Percentiles rank a stretch among this genome's conserved stretches.
phyloP scores from a whole-genome alignment of 1,140 invertebrate genomes.

The Elymnias hypermnestra region DNA sequence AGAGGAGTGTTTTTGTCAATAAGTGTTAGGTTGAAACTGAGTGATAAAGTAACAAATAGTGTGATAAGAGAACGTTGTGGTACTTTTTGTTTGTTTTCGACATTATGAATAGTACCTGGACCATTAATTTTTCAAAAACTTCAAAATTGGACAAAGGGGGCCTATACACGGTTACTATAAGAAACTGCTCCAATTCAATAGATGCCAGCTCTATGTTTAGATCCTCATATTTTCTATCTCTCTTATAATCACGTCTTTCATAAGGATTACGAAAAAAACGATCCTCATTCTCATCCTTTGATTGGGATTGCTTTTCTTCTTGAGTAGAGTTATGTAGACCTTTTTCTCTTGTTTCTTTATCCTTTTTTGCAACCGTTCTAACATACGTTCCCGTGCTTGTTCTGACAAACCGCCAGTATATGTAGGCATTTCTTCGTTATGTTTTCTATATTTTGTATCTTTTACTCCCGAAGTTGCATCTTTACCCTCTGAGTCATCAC shows the following conservation, averaged over 20 bases:
- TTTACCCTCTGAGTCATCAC: conserved; percentile 49
- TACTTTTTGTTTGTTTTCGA: too few species aligned
- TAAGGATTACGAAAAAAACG: conserved; percentile 41
- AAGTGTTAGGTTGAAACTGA: too few species aligned
- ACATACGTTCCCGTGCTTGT: conserved; percentile 84
- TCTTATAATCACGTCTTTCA: conserved; percentile 26
- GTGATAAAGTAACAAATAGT: too few species aligned
- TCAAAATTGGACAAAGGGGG: too few species aligned
- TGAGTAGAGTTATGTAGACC: conserved; percentile 77
- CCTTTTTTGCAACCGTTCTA: conserved; percentile 79
- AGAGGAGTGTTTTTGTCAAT: too few species aligned
- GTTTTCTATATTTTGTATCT: conserved; percentile 84
- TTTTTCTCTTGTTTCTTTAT: conserved; percentile 68
- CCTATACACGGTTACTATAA: too few species aligned
- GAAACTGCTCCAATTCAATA: too few species aligned
- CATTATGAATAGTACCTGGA: too few species aligned
- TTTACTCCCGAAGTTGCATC: conserved; percentile 57
- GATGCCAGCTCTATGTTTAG: conserved; percentile 47
- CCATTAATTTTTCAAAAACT: too few species aligned
- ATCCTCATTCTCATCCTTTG: conserved; percentile 59
- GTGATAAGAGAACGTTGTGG: too few species aligned
- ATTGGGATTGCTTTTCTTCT: conserved; percentile 65
- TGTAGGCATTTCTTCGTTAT: conserved; percentile 92
- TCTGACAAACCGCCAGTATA: conserved; percentile 93
- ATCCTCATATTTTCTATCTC: conserved; percentile 56